Evolutionary conservation across 2,888 invertebrate species (phyloP).

Genomic region (Campopleginae sp.): DNA sequence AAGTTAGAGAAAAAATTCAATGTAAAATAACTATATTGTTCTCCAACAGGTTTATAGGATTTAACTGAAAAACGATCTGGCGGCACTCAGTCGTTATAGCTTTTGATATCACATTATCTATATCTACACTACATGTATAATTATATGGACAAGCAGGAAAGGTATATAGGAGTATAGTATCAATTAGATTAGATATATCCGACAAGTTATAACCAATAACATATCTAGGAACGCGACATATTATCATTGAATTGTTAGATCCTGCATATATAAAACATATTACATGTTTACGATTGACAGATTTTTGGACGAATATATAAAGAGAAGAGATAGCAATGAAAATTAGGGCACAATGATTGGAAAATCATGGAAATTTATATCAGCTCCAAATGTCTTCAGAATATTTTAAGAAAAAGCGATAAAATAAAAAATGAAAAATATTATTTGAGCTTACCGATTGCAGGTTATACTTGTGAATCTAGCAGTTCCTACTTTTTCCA

Average conservation of each 20-base stretch:
- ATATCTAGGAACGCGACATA: constrained; percentile 10
- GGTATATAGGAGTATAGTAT: constrained; percentile 5
- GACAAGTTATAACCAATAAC: neutral
- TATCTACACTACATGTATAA: constrained; percentile 25
- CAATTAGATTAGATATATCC: constrained; percentile 29
- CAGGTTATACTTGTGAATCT: neutral
- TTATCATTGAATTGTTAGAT: constrained; percentile 19
- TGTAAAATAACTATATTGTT: constrained; percentile 20
- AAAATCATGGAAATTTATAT: neutral
- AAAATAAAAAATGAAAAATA: neutral
- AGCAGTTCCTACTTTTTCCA: neutral
- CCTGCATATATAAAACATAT: neutral
- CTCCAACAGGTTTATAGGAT: constrained; percentile 43
- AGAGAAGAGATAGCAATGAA: neutral
- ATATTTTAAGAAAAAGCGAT: too few relatives aligned
- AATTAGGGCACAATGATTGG: neutral
- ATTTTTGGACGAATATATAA: neutral
- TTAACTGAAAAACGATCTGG: constrained; percentile 52
- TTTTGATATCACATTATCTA: constrained; percentile 14
- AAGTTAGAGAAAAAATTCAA: neutral
- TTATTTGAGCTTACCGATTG: neutral
- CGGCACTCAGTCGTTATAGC: constrained; percentile 37
- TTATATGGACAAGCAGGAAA: constrained; percentile 51
- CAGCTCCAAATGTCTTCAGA: too few relatives aligned
- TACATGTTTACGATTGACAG: neutral